Conservation (phyloP, 2,888 invertebrate species). For the Nemotelus pantherinus region DNA sequence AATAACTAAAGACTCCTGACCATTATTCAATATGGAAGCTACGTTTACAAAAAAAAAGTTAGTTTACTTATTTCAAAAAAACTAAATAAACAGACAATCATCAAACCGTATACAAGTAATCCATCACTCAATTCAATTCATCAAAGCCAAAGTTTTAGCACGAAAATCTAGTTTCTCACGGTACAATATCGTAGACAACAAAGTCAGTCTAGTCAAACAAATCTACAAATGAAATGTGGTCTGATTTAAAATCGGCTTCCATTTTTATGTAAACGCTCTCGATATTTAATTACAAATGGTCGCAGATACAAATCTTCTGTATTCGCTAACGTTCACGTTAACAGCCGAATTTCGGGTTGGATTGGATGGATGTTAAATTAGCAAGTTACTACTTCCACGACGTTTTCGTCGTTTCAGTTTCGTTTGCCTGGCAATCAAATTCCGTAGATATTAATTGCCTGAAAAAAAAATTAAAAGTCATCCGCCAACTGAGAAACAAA, state of each 20-base stretch:
- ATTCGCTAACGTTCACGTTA: constrained; percentile 36
- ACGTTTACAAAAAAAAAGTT: too few relatives aligned
- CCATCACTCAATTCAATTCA: too few relatives aligned
- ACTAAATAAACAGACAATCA: too few relatives aligned
- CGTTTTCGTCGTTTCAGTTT: background rate
- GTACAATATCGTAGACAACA: too few relatives aligned
- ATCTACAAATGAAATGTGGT: background rate
- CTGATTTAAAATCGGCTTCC: background rate
- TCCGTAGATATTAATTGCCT: constrained; percentile 33
- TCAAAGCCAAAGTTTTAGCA: too few relatives aligned
- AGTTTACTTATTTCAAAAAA: too few relatives aligned
- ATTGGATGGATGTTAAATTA: constrained; percentile 32
- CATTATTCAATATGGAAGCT: too few relatives aligned
- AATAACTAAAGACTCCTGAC: too few relatives aligned
- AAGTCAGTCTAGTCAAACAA: too few relatives aligned
- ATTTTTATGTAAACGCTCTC: background rate
- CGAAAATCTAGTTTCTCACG: too few relatives aligned
- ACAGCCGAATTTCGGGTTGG: constrained; percentile 4
- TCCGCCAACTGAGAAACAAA: background rate
- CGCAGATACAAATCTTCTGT: constrained; percentile 31
- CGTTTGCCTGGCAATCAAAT: background rate
- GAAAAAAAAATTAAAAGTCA: constrained; percentile 37
- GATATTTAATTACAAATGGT: constrained; percentile 35
- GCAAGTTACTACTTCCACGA: constrained; percentile 18
- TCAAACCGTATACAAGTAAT: too few relatives aligned